Conservation (phyloP, 2,797 vertebrate species). For the Melanogrammus aeglefinus region DNA sequence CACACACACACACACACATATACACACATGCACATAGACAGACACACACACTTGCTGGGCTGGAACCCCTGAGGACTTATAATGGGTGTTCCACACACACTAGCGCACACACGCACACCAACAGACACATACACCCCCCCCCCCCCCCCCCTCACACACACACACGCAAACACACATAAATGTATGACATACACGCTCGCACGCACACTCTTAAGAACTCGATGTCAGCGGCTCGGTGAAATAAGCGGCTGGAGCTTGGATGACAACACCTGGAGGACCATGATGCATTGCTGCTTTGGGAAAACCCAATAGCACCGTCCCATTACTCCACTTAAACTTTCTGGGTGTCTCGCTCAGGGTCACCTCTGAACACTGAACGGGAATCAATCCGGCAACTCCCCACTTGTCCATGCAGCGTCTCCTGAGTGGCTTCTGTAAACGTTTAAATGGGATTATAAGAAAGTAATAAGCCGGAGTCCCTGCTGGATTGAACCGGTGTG, state of each 20-base stretch:
- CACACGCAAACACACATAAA: slow-evolving; percentile 13
- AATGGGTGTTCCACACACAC: no score
- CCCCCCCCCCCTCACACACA: background rate
- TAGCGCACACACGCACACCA: background rate
- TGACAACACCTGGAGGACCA: slow-evolving; percentile 48
- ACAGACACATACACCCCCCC: slow-evolving; percentile 16
- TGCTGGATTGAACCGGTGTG: background rate
- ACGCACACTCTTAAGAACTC: background rate
- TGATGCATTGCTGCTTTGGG: slow-evolving; percentile 24
- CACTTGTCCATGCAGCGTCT: background rate
- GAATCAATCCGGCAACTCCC: background rate
- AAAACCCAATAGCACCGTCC: slow-evolving; percentile 49
- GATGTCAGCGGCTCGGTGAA: background rate
- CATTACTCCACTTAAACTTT: slow-evolving; percentile 48
- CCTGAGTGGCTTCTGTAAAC: background rate
- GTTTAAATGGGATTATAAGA: background rate
- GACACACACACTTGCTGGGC: slow-evolving; percentile 2
- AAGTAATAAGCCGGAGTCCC: background rate
- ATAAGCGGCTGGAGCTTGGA: slow-evolving; percentile 25
- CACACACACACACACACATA: background rate
- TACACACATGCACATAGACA: slow-evolving; percentile 5
- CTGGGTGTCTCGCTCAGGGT: slow-evolving; percentile 57
- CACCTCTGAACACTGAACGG: slow-evolving; percentile 6
- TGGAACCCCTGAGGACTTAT: no score
- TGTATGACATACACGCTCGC: background rate